phyloP scores from a whole-genome alignment of 2,888 invertebrate species.

The Epirrita christyi region DNA sequence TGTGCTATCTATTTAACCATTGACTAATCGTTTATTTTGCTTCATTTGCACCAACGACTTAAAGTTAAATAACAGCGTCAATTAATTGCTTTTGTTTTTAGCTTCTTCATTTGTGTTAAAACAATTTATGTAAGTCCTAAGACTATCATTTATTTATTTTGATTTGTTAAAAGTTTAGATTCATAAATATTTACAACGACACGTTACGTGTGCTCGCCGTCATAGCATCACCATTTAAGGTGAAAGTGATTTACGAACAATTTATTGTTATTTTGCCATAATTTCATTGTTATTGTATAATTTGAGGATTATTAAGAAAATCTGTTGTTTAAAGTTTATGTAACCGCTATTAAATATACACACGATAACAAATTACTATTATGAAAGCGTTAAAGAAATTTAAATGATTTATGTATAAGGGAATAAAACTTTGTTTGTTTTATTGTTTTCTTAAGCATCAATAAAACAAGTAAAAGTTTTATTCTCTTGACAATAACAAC shows the following conservation, averaged over 20 bases:
- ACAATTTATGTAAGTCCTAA: background rate
- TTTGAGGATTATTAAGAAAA: conserved; percentile 12
- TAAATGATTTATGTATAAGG: background rate
- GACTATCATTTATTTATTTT: background rate
- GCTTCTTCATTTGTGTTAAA: conserved; percentile 16
- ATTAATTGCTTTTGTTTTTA: no score
- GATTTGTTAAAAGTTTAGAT: background rate
- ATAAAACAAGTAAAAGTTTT: conserved; percentile 16
- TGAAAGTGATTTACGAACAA: conserved; percentile 47
- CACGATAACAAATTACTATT: conserved; percentile 15
- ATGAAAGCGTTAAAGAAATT: background rate
- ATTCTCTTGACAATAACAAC: background rate
- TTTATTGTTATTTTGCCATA: conserved; percentile 31
- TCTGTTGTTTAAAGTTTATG: background rate
- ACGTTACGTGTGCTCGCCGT: background rate
- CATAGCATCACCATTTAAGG: conserved; percentile 8
- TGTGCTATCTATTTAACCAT: no score
- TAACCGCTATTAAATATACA: conserved; percentile 9
- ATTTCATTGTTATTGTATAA: conserved; percentile 20
- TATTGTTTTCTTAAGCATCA: background rate
- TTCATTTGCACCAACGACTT: no score
- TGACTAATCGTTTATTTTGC: no score
- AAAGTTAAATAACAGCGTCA: no score
- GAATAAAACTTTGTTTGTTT: no score
- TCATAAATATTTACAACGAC: background rate